Conservation (phyloP, 2,888 invertebrate genomes). For the Noctua pronuba region DNA sequence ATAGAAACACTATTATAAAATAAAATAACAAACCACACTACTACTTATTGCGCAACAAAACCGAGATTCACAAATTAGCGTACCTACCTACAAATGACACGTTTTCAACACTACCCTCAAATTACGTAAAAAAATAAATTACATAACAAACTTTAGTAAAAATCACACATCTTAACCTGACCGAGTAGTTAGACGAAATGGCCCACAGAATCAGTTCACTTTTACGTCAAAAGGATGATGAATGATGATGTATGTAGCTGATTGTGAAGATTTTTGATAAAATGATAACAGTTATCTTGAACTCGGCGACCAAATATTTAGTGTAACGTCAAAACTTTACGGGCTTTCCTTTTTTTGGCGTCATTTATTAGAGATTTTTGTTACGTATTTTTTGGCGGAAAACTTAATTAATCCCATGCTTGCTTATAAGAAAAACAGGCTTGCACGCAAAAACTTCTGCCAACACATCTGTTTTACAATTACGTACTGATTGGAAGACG, state of each 20-base stretch:
- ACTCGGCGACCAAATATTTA: slow-evolving; percentile 67
- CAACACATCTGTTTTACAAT: not conserved
- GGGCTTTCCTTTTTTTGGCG: slow-evolving; percentile 51
- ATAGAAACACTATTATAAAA: not conserved
- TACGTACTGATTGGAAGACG: not conserved
- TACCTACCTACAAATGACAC: slow-evolving; percentile 6
- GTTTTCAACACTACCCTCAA: slow-evolving; percentile 5
- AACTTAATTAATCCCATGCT: not conserved
- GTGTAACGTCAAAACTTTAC: slow-evolving; percentile 61
- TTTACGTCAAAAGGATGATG: slow-evolving; percentile 85
- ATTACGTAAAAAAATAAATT: slow-evolving; percentile 48
- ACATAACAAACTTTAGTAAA: slow-evolving; percentile 49
- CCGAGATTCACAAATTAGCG: slow-evolving; percentile 31
- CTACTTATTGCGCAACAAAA: not conserved
- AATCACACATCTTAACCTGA: slow-evolving; percentile 65
- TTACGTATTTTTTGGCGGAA: not conserved
- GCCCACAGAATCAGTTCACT: slow-evolving; percentile 71
- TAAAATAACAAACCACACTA: slow-evolving; percentile 12
- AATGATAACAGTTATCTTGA: slow-evolving; percentile 76
- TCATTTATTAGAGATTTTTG: slow-evolving; percentile 7
- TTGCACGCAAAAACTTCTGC: not conserved
- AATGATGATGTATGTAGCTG: slow-evolving; percentile 84
- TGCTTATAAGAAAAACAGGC: not conserved
- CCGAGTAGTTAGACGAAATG: slow-evolving; percentile 78
- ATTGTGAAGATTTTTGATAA: slow-evolving; percentile 69